phyloP scores from a whole-genome alignment of 2,797 vertebrate species.

The Choloepus didactylus region DNA sequence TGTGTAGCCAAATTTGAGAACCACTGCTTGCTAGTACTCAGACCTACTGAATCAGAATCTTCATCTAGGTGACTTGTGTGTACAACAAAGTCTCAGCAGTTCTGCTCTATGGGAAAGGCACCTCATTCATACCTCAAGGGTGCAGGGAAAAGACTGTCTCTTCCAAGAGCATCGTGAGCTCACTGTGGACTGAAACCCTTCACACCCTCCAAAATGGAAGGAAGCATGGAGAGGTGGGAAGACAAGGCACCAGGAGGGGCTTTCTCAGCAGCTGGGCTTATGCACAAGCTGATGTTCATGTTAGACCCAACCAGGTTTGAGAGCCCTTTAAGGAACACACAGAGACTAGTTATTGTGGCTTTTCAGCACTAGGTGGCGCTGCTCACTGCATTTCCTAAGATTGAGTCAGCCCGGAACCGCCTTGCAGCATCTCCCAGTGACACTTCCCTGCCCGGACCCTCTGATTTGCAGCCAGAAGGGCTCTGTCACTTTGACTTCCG shows the following conservation, averaged over 20 bases:
- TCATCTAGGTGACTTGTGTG: too few species aligned
- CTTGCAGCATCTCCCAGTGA: background rate
- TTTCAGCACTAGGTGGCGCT: conserved; percentile 52
- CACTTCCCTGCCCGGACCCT: background rate
- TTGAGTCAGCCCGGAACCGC: background rate
- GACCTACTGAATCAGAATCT: too few species aligned
- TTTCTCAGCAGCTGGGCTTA: background rate
- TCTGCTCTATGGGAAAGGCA: too few species aligned
- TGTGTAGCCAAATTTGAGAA: too few species aligned
- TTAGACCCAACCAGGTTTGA: rapidly evolving
- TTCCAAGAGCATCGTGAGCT: too few species aligned
- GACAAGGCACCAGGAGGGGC: background rate
- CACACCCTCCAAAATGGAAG: background rate
- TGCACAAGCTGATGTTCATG: background rate
- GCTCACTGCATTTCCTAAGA: background rate
- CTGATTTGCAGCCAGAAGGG: background rate
- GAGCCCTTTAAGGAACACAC: background rate
- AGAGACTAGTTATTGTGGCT: background rate
- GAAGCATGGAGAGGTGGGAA: background rate
- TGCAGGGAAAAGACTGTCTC: too few species aligned
- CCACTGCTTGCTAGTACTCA: too few species aligned
- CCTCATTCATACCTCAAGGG: too few species aligned
- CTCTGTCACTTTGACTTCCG: background rate
- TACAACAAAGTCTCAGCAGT: too few species aligned
- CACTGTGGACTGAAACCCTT: background rate